These are phyloP conservation scores for Aegypius monachus DNA, from an alignment of 2,113 vertebrate genomes.

Conservation along the genomic window DNA sequence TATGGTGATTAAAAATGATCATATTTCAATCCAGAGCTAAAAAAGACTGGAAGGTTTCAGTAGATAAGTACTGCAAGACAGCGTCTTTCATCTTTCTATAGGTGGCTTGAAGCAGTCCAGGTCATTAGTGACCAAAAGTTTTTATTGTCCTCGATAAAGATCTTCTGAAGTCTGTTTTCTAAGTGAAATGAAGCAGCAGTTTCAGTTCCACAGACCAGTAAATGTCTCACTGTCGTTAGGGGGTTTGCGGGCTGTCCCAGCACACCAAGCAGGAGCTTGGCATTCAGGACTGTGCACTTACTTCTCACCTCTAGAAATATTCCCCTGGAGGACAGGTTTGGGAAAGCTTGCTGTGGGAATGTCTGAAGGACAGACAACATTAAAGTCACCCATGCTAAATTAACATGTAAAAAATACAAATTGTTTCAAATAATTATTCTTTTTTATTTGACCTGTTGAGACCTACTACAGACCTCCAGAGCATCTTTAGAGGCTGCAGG, in stretches of 20 bases:
- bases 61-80: neutral
- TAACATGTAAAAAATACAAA: neutral
- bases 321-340: neutral
- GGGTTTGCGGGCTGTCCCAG: neutral
- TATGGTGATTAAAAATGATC: neutral
- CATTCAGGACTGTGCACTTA: rapidly evolving
- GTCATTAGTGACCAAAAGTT: neutral
- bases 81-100: neutral
- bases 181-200: neutral
- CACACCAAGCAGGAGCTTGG: neutral
- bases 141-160: neutral
- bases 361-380: neutral
- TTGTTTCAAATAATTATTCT: neutral
- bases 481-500: neutral
- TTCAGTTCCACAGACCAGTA: neutral
- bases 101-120: neutral
- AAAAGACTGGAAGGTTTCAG: neutral
- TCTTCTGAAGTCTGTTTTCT: neutral
- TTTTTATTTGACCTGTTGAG: neutral
- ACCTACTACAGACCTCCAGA: neutral
- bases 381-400: neutral
- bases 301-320: neutral
- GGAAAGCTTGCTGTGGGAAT: neutral
- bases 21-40: neutral
- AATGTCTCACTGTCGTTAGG: neutral